Conservation (phyloP, 2,888 invertebrate species). For the Poecilus cupreus region DNA sequence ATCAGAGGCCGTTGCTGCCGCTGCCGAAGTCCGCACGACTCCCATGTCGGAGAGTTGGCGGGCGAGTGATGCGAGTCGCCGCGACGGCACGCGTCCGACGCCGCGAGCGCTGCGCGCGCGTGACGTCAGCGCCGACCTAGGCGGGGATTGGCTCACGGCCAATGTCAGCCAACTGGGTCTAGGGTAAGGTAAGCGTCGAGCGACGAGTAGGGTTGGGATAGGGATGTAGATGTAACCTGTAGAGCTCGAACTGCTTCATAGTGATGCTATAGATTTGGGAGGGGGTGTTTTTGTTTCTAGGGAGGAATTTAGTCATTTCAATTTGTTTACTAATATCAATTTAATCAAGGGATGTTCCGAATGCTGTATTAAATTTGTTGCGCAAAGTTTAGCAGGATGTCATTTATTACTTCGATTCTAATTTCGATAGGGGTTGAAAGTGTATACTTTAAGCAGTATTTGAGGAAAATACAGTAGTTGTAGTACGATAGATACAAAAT, state of each 20-base stretch:
- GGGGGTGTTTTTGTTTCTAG: neutral
- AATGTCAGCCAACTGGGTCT: conserved; percentile 67
- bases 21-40: conserved; percentile 34
- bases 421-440: too few relatives aligned
- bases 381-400: too few relatives aligned
- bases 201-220: neutral
- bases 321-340: too few relatives aligned
- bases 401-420: too few relatives aligned
- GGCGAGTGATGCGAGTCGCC: conserved; percentile 59
- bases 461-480: too few relatives aligned
- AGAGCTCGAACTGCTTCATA: neutral
- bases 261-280: too few relatives aligned
- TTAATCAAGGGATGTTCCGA: too few relatives aligned
- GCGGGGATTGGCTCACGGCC: conserved; percentile 69
- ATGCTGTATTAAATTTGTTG: too few relatives aligned
- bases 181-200: conserved; percentile 70
- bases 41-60: conserved; percentile 59
- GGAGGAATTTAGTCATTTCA: neutral
- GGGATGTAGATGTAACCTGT: conserved; percentile 15
- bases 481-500: too few relatives aligned
- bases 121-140: conserved; percentile 80
- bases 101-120: conserved; percentile 67
- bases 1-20: neutral
- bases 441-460: too few relatives aligned
- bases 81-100: conserved; percentile 64